Percentiles rank a stretch among this genome's conserved stretches.
Conservation (phyloP, 1,140 invertebrate species). For the Drosophila kohkoa region DNA sequence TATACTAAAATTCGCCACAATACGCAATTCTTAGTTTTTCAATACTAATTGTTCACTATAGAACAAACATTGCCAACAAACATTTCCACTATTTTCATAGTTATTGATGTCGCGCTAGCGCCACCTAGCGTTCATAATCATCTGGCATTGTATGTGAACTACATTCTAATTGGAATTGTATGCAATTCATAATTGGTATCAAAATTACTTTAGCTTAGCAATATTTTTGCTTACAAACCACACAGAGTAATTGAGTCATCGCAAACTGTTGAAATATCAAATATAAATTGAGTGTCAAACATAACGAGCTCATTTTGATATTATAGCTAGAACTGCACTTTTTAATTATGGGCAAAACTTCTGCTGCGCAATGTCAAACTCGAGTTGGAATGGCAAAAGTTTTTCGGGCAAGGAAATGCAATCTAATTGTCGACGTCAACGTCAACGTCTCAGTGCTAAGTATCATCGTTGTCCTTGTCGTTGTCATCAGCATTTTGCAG, state of each 20-base stretch:
- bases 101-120: no score
- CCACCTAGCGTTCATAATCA: no score
- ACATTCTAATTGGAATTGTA: no score
- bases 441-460: neutral
- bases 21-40: no score
- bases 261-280: neutral
- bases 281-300: neutral
- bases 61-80: no score
- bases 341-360: constrained; percentile 21
- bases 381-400: neutral
- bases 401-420: constrained; percentile 21
- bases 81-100: no score
- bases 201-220: neutral
- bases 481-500: neutral
- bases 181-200: no score
- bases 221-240: neutral
- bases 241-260: neutral
- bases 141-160: no score
- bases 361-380: constrained; percentile 11
- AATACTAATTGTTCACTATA: no score
- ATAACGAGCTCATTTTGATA: constrained; percentile 5
- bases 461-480: constrained; percentile 6
- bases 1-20: no score
- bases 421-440: constrained; percentile 29
- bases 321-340: neutral